Evolutionary conservation across 2,888 invertebrate species (phyloP), one percentile per base, ranked within the genome.

Genomic region (Mylabris sibirica): DNA sequence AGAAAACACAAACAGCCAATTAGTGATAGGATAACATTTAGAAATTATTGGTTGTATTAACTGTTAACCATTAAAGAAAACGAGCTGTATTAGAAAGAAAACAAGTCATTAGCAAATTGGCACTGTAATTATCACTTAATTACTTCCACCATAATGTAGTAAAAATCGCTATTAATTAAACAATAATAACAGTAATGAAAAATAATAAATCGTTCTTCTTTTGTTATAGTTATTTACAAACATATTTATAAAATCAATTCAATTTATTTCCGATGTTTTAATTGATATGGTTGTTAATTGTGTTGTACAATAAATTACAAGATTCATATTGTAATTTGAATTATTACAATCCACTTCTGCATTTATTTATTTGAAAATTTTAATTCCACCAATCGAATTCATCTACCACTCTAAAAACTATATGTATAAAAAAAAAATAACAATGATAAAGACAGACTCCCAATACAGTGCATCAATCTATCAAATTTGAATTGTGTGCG

Each of bases 71-170:
- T 17, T 44, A 20, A 9, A 5, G 20, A 17, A 6, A 41, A 12
- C 8, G 41, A n/a, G 6, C n/a, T 5, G 5, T 41, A 5, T n/a
- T 41, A 41, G 3, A 12, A 22, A 20, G 53, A 53, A n/a, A 24
- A 57, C 57, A 57, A 57, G 12, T 57, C 14, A 57, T 57, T 57
- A 57, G 71, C 69, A 60, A 65, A 68, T 72, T 67, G 69, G 26
- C 49, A 49, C 20, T 20, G 12, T 57, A 57, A 57, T 57, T 57
- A 57, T 57, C 57, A 24, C 24, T 11, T 26, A 57, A 57, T 57
- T 26, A 57, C n/a, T 22, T 24, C n/a, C 6, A n/a, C 5, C 5
- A 8, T 8, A 57, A 24, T n/a, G 8, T 26, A 14, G 57, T n/a
- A 57, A 24, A 57, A 26, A 8, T 11, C 6, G 12, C 26, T 6